Evolutionary conservation across 2,797 vertebrate species (phyloP).

Genomic region (Epinephelus coioides): DNA sequence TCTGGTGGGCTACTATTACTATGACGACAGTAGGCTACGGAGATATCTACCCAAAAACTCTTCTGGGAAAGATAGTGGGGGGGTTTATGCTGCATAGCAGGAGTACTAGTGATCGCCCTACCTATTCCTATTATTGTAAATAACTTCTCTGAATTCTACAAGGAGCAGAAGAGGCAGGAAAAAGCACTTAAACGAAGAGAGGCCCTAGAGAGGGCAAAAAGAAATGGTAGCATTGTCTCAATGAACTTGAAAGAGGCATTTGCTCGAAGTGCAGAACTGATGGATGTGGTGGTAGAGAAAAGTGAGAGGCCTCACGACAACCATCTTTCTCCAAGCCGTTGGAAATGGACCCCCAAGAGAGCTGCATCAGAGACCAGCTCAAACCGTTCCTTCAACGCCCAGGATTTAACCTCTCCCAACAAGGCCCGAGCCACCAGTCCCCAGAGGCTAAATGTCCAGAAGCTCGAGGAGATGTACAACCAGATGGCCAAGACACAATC

Average conservation of each 20-base stretch:
- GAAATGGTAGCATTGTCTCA: constrained; percentile 98
- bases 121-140: constrained; percentile 99
- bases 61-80: constrained; percentile 98
- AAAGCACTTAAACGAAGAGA: constrained; percentile 98
- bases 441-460: constrained; percentile 95
- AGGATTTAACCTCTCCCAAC: constrained; percentile 92
- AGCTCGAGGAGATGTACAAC: constrained; percentile 97
- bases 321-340: constrained; percentile 95
- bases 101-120: constrained; percentile 97
- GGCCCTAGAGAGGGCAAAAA: constrained; percentile 96
- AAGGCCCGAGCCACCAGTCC: constrained; percentile 91
- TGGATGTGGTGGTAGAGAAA: constrained; percentile 98
- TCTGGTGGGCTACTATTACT: constrained; percentile 99
- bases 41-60: constrained; percentile 98
- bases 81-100: constrained; percentile 98
- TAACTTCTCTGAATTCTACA: constrained; percentile 99
- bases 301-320: constrained; percentile 95
- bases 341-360: constrained; percentile 96
- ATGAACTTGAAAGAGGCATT: constrained; percentile 99
- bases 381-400: constrained; percentile 93
- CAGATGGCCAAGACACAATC: constrained; percentile 99
- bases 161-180: constrained; percentile 99
- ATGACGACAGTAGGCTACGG: constrained; percentile 99
- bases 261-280: constrained; percentile 95
- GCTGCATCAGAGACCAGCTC: constrained; percentile 94